These are phyloP conservation scores for Albula goreensis DNA, from an alignment of 2,113 vertebrate genomes.

Conservation along the genomic window DNA sequence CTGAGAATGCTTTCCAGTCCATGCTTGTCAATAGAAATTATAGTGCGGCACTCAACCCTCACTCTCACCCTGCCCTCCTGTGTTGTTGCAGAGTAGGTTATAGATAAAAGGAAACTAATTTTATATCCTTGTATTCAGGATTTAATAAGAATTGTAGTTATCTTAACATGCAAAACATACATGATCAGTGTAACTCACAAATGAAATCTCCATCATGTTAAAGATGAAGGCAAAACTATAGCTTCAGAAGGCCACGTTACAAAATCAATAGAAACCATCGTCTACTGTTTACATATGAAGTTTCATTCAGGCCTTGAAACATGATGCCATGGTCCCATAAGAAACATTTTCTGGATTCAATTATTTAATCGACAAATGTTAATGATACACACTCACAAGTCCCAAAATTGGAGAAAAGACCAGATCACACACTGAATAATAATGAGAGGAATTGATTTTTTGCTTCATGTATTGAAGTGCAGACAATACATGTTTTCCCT, in stretches of 20 bases:
- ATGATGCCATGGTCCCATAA: neutral
- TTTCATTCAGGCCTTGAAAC: neutral
- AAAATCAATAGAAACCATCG: neutral
- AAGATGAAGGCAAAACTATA: neutral
- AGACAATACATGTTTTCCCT: constrained; percentile 26
- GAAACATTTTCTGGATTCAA: neutral
- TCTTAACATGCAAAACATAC: too few species aligned
- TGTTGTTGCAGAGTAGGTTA: too few species aligned
- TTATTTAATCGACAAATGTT: neutral
- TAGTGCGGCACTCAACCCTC: too few species aligned
- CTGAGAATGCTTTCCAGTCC: neutral
- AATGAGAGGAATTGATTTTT: neutral
- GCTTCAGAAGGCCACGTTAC: neutral
- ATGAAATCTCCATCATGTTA: neutral
- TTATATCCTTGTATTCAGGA: too few species aligned
- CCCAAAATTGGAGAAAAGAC: neutral
- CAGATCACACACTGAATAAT: neutral
- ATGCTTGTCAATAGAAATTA: neutral
- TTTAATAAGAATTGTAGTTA: too few species aligned
- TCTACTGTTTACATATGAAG: neutral
- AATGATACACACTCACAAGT: neutral
- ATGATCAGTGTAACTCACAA: neutral
- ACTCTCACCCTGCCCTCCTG: too few species aligned
- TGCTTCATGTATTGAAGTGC: constrained; percentile 9
- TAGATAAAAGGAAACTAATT: too few species aligned